Base-by-base conservation (phyloP, 2,888 invertebrate species). In the Athrips mouffetella region DNA sequence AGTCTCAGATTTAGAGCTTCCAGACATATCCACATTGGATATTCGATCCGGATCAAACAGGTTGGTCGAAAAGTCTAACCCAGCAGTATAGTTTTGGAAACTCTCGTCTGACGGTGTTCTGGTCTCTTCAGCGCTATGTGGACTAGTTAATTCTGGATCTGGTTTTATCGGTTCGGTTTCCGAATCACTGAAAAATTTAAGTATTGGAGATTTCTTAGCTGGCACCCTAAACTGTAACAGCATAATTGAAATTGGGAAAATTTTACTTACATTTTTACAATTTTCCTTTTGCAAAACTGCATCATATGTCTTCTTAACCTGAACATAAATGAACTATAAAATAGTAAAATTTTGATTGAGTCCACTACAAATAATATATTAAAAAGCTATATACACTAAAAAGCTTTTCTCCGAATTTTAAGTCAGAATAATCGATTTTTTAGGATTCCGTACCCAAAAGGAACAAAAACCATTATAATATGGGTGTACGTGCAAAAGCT, bases 41-140 rank as follows among this genome's bases (percentile, higher is more conserved):
- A 80, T 77, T 11, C 79, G 63, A 46, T 80, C 80, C 0, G 78
- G 73, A 45, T 82, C 80, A 47, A 81, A 80, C 1, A 82, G 67
- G 45, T 63, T 76, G 0, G 74, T 77, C 1, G 78, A 71, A 53
- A 80, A 80, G 45, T 80, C 81, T 6, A 81, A 57, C 11, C 70
- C 68, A 42, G 70, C 75, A 0, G 80, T 65, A 45, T 70, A 77
- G 57, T 79, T 81, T 30, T 81, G 78, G 33, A 82, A 69, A 45
- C 80, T 79, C 53, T 82, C 81, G 37, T 82, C 81, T 4, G 80
- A 82, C 0, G 79, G 76, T 29, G 76, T 54, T 47, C 67, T 67
- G 47, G 59, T 74, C 20, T 80, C 77, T 30, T 78, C 78, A 0
- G 35, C 13, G 59, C 56, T 58, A 52, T n/a, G 58, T 8, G 37